Percentiles rank a stretch among this genome's conserved stretches.
Evolutionary conservation across 1,140 invertebrate genomes (phyloP).

Genomic region (Zophobas morio): DNA sequence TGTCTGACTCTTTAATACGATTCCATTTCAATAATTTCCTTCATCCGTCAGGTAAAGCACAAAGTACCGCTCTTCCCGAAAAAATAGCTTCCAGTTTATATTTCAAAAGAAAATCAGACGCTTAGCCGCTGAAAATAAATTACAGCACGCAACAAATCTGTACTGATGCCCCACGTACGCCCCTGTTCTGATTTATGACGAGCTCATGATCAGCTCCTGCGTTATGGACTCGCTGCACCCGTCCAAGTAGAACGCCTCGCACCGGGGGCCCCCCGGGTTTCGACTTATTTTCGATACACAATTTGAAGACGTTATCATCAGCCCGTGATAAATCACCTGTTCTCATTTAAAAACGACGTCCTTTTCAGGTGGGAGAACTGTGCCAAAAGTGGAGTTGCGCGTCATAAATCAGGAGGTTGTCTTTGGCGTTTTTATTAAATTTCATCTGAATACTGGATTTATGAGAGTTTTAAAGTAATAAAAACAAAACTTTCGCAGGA

Average conservation of each 20-base stretch:
- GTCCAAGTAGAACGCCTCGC: neutral
- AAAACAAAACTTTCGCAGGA: slow-evolving; percentile 42
- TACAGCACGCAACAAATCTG: slow-evolving; percentile 36
- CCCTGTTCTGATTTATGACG: slow-evolving; percentile 27
- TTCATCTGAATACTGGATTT: slow-evolving; percentile 44
- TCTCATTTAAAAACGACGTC: slow-evolving; percentile 35
- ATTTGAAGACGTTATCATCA: slow-evolving; percentile 31
- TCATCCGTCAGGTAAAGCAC: neutral
- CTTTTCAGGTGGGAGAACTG: slow-evolving; percentile 41
- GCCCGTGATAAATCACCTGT: slow-evolving; percentile 28
- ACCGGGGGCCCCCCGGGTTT: neutral
- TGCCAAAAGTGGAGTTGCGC: slow-evolving; percentile 39
- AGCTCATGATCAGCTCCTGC: slow-evolving; percentile 18
- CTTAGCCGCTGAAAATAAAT: slow-evolving; percentile 11
- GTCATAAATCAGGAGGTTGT: slow-evolving; percentile 43
- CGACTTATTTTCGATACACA: slow-evolving; percentile 12
- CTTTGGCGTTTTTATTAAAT: slow-evolving; percentile 49
- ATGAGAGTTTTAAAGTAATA: slow-evolving; percentile 49
- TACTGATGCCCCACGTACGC: slow-evolving; percentile 5
- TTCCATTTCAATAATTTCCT: neutral
- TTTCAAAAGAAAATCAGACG: slow-evolving; percentile 34
- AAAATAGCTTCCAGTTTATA: slow-evolving; percentile 25
- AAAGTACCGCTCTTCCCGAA: neutral
- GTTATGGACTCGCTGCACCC: neutral
- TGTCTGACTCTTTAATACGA: neutral